phyloP scores from a whole-genome alignment of 2,888 invertebrate species.

The Aradus depressus region DNA sequence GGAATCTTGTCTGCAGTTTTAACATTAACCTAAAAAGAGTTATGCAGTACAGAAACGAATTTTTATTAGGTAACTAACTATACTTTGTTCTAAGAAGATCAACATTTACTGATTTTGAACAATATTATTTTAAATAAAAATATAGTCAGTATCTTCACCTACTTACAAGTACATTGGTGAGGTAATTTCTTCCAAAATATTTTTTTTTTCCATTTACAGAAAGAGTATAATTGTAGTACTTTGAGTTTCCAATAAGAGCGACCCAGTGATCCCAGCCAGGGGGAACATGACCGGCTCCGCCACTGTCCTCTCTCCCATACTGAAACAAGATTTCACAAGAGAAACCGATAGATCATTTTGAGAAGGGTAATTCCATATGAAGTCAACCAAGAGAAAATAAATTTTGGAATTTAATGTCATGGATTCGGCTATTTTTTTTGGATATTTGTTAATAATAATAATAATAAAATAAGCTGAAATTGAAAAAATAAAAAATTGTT shows the following conservation, averaged over 20 bases:
- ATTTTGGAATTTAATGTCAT: no score
- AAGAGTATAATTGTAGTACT: constrained; percentile 81
- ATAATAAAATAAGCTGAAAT: constrained; percentile 1
- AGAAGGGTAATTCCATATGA: constrained; percentile 12
- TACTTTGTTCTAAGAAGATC: not conserved
- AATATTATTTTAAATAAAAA: not conserved
- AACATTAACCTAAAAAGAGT: constrained; percentile 1
- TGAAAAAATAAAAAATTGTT: no score
- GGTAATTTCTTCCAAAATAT: constrained; percentile 53
- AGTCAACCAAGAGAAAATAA: no score
- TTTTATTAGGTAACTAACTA: not conserved
- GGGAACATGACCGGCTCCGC: constrained; percentile 58
- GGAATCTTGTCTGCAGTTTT: no score
- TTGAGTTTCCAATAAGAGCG: constrained; percentile 80
- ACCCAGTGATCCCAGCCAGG: constrained; percentile 80
- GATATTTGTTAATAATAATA: constrained; percentile 13
- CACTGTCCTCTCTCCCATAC: constrained; percentile 50
- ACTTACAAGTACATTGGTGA: constrained; percentile 74
- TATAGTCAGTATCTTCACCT: no score
- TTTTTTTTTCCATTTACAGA: constrained; percentile 65
- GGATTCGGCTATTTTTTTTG: constrained; percentile 9
- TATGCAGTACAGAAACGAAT: constrained; percentile 3
- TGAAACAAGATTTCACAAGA: constrained; percentile 35
- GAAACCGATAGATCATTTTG: constrained; percentile 1
- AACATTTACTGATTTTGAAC: not conserved